Evolutionary conservation across 2,888 invertebrate genomes (phyloP).

Genomic region (Pollenia labialis): DNA sequence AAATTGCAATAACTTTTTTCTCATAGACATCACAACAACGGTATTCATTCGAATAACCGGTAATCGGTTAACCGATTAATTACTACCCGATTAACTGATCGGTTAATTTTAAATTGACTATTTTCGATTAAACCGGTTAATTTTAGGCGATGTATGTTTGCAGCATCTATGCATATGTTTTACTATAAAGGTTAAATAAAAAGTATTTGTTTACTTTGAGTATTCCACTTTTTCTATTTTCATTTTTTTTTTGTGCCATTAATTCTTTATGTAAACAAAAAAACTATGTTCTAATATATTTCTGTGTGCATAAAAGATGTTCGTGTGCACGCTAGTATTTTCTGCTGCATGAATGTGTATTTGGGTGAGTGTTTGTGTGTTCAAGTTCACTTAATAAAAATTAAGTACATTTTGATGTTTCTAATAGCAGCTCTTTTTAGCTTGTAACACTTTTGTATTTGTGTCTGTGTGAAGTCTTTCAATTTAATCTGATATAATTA

Average conservation of each 20-base stretch:
- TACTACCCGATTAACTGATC: no score
- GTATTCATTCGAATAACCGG: no score
- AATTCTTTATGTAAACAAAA: not conserved
- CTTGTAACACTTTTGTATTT: not conserved
- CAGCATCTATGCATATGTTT: not conserved
- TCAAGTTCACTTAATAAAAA: constrained; percentile 44
- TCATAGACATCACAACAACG: no score
- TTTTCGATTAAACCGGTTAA: no score
- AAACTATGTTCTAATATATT: not conserved
- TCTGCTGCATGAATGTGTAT: not conserved
- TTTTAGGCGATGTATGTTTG: no score
- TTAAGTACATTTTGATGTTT: constrained; percentile 52
- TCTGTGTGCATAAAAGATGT: not conserved
- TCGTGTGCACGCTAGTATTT: not conserved
- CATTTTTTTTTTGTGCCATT: constrained; percentile 25
- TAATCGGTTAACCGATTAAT: no score
- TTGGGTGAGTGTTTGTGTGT: not conserved
- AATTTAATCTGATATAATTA: constrained; percentile 24
- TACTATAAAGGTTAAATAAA: not conserved
- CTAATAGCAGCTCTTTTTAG: constrained; percentile 39
- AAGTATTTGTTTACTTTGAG: not conserved
- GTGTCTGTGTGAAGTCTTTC: not conserved
- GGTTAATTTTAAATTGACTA: no score
- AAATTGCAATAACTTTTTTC: no score
- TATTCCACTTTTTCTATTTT: not conserved